Base-by-base conservation (phyloP, 2,113 vertebrate species). In the Mormoops blainvillei region DNA sequence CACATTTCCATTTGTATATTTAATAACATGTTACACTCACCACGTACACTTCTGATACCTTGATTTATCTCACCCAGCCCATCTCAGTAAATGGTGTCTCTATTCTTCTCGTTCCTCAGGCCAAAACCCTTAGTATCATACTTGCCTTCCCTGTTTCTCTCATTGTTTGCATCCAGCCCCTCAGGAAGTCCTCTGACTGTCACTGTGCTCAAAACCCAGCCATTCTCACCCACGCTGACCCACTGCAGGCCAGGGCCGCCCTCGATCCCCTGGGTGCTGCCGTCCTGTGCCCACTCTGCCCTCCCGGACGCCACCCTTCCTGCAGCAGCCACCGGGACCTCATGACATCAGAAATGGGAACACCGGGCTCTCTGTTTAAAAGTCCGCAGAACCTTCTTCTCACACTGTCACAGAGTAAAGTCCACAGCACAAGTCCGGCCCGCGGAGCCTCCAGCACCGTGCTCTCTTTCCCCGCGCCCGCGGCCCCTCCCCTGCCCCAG, bases 361-460 rank as follows among this genome's bases (percentile, higher is more conserved):
- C 43, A 19, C 45, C 2, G 52, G 74, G 38, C 16, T 87, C 67
- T 56, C 70, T 89, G 41, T 92, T 90, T 71, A 58, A 87, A 81
- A 63, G 50, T 76, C 78, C 63, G 20, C 26, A 31, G 89, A 86
- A 89, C n/a, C 43, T 52, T 65, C 56, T 3, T 36, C 56, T 3
- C 45, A 15, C 68, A 70, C 38, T n/a, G 2, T 65, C 61, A 16
- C 56, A 87, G 68, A 63, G n/a, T 92, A 76, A 83, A 92, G 83
- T 48, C 52, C 52, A 56, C 11, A 73, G 31, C 58, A 58, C n/a
- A 87, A 14, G 43, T 33, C 0, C n/a, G 54, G 45, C 31, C 68
- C 14, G 3, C 28, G 41, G 14, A 87, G 71, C 38, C 45, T 71
- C 43, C n/a, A n/a, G 12, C 15, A 9, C 43, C 7, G 11, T 48